Percentiles rank a stretch among this genome's conserved stretches.
Evolutionary conservation across 1,140 invertebrate species (phyloP).

Genomic region (Cydia fagiglandana): DNA sequence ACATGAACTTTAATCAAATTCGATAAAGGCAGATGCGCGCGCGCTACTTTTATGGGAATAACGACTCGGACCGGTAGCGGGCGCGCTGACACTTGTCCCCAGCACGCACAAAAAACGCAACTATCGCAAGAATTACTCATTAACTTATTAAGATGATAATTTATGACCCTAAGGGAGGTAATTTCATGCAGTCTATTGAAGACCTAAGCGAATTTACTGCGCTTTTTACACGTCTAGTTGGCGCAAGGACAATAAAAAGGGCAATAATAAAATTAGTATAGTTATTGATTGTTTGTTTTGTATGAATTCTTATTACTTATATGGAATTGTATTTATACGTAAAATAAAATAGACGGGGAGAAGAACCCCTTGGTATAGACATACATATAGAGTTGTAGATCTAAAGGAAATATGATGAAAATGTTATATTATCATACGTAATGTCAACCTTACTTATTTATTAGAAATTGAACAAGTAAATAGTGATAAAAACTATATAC

Average conservation of each 20-base stretch:
- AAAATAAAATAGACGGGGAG: not conserved
- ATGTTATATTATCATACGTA: not conserved
- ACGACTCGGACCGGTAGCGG: slow-evolving; percentile 53
- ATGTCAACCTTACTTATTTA: not conserved
- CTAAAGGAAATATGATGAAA: no score
- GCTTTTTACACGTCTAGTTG: slow-evolving; percentile 36
- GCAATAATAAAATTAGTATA: slow-evolving; percentile 29
- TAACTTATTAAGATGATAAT: slow-evolving; percentile 78
- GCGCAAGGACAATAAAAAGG: slow-evolving; percentile 21
- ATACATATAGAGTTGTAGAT: no score
- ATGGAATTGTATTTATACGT: not conserved
- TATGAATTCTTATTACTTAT: slow-evolving; percentile 13
- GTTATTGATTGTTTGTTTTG: slow-evolving; percentile 23
- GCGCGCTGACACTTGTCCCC: slow-evolving; percentile 48
- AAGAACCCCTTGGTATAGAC: not conserved
- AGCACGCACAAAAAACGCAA: slow-evolving; percentile 59
- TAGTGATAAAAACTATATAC: not conserved
- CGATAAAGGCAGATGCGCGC: slow-evolving; percentile 72
- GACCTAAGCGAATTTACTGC: slow-evolving; percentile 40
- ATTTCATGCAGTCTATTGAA: slow-evolving; percentile 60
- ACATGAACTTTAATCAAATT: slow-evolving; percentile 78
- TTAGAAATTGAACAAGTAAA: not conserved
- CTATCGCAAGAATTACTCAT: slow-evolving; percentile 74
- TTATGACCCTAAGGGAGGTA: slow-evolving; percentile 65
- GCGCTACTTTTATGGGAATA: slow-evolving; percentile 65